Conservation (phyloP, 2,797 vertebrate species). For the Chelidonichthys spinosus region DNA sequence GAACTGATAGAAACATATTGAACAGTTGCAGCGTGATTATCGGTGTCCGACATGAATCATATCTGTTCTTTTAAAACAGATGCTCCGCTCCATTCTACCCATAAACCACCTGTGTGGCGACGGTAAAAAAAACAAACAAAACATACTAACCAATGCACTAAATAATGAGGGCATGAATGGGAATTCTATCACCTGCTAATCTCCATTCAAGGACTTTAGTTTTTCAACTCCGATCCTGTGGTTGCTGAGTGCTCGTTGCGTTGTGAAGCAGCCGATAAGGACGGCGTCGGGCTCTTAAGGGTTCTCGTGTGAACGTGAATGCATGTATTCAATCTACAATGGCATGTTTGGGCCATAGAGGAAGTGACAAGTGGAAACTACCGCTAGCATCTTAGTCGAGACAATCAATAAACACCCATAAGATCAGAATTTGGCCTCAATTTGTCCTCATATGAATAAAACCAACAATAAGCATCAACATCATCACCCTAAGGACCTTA, state of each 20-base stretch:
- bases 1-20: constrained; percentile 31
- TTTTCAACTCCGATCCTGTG: constrained; percentile 13
- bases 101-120: constrained; percentile 69
- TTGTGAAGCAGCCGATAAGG: constrained; percentile 8
- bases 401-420: no score
- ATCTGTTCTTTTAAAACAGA: constrained; percentile 80
- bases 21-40: constrained; percentile 63
- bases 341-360: no score
- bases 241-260: constrained; percentile 19
- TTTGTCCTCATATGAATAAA: no score
- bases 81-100: constrained; percentile 56
- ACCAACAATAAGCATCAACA: no score
- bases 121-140: constrained; percentile 40
- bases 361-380: no score
- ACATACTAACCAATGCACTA: constrained; percentile 54
- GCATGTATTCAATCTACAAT: not conserved
- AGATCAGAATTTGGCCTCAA: no score
- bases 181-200: constrained; percentile 69
- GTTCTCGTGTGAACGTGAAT: constrained; percentile 14
- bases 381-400: no score
- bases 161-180: constrained; percentile 69
- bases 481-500: no score
- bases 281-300: constrained; percentile 2
- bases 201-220: constrained; percentile 64
- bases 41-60: constrained; percentile 57